Percentiles rank a stretch among this genome's conserved stretches.
phyloP scores from a whole-genome alignment of 2,888 invertebrate species.

The Melanotus villosus region DNA sequence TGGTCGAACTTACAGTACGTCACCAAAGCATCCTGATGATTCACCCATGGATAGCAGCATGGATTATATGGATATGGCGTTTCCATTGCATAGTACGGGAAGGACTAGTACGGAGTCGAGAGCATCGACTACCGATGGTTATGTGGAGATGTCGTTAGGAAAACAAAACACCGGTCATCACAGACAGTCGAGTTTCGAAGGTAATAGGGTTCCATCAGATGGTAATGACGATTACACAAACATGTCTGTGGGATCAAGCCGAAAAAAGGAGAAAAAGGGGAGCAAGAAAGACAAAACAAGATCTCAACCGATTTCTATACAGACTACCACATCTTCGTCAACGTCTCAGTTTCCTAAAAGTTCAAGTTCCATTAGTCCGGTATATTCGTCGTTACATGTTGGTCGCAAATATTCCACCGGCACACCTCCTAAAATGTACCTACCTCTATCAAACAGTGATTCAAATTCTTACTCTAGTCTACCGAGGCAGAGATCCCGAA shows the following conservation, averaged over 20 bases:
- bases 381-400: conserved; percentile 47
- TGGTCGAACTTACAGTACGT: conserved; percentile 35
- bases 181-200: conserved; percentile 62
- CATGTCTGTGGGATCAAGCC: conserved; percentile 66
- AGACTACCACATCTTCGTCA: conserved; percentile 63
- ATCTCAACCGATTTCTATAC: conserved; percentile 77
- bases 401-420: conserved; percentile 65
- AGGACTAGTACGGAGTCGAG: conserved; percentile 6
- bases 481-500: conserved; percentile 63
- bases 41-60: conserved; percentile 48
- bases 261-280: conserved; percentile 57
- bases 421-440: conserved; percentile 68
- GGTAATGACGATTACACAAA: conserved; percentile 71
- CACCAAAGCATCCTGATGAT: conserved; percentile 51
- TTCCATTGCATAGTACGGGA: conserved; percentile 28
- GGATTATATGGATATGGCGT: conserved; percentile 54
- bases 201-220: conserved; percentile 54
- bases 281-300: conserved; percentile 69
- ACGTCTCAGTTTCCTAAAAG: conserved; percentile 48
- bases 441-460: conserved; percentile 69
- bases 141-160: conserved; percentile 77
- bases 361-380: conserved; percentile 53
- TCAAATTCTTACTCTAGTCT: conserved; percentile 68
- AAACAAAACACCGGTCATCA: conserved; percentile 54
- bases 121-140: conserved; percentile 71